Percentiles rank a stretch among this genome's conserved stretches.
Conservation (phyloP, 2,888 invertebrate genomes). For the Drosophila paramelanica region DNA sequence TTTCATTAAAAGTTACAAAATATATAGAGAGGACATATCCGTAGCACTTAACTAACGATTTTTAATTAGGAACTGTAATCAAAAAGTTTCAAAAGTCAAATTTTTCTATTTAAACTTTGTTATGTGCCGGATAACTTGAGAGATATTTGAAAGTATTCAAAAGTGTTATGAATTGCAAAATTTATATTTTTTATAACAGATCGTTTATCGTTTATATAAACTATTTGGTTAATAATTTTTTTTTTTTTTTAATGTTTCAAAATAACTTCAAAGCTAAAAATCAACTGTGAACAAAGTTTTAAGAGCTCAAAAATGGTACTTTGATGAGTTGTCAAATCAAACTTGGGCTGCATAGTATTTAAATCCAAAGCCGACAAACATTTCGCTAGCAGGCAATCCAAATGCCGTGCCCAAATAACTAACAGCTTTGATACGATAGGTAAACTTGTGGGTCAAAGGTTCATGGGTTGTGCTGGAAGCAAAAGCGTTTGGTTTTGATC, state of each 20-base stretch:
- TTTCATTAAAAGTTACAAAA: slow-evolving; percentile 42
- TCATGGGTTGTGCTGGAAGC: slow-evolving; percentile 4
- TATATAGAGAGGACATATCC: slow-evolving; percentile 17
- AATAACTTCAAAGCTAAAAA: slow-evolving; percentile 1
- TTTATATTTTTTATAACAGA: too few species aligned
- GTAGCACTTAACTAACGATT: slow-evolving; percentile 5
- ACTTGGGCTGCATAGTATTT: not conserved
- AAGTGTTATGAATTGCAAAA: too few species aligned
- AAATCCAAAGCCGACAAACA: too few species aligned
- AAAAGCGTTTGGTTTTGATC: slow-evolving; percentile 51
- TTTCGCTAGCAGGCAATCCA: too few species aligned
- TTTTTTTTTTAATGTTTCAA: not conserved
- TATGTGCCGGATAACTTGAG: not conserved
- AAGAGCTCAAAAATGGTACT: not conserved
- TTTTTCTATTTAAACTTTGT: too few species aligned
- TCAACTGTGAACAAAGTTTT: slow-evolving; percentile 24
- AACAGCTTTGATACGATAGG: slow-evolving; percentile 8
- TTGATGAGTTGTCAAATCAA: slow-evolving; percentile 7
- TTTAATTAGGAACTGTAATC: not conserved
- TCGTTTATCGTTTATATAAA: too few species aligned
- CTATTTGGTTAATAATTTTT: too few species aligned
- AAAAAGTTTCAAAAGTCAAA: not conserved
- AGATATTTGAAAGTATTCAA: not conserved
- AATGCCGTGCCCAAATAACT: too few species aligned
- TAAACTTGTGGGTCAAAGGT: slow-evolving; percentile 33